phyloP scores from a whole-genome alignment of 2,888 invertebrate genomes.

The Protonemura montana region DNA sequence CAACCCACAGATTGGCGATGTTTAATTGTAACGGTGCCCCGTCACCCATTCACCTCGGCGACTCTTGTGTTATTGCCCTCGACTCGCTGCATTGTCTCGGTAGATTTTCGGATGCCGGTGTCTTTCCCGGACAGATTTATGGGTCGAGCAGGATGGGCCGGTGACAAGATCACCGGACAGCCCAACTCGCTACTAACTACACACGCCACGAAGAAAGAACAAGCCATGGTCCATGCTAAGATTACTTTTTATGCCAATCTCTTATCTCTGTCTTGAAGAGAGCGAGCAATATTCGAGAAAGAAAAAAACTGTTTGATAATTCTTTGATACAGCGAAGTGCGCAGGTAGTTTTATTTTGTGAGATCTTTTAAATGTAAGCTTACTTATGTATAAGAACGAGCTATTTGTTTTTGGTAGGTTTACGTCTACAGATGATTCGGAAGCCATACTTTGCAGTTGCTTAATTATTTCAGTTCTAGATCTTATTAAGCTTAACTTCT shows the following conservation, averaged over 20 bases:
- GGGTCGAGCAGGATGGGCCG: background rate
- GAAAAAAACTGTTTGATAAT: background rate
- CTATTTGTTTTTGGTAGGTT: background rate
- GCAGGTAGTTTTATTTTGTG: conserved; percentile 13
- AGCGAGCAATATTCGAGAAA: background rate
- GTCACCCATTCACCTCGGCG: background rate
- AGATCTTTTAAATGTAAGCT: background rate
- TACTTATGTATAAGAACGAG: background rate
- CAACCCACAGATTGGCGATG: too few relatives aligned
- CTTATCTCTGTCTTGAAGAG: background rate
- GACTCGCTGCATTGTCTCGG: background rate
- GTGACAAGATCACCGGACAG: background rate
- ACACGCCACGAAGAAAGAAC: background rate
- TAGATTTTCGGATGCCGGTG: background rate
- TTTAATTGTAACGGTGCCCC: too few relatives aligned
- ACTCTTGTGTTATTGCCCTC: background rate
- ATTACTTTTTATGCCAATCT: background rate
- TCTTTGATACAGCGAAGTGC: background rate
- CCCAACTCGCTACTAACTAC: background rate
- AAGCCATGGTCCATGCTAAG: background rate
- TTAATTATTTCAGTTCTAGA: too few relatives aligned
- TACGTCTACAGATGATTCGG: background rate
- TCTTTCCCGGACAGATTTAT: background rate
- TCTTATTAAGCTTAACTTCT: too few relatives aligned
- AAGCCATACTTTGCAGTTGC: too few relatives aligned